Evolutionary conservation across 2,113 vertebrate genomes (phyloP).

Genomic region (Prolemur simus): DNA sequence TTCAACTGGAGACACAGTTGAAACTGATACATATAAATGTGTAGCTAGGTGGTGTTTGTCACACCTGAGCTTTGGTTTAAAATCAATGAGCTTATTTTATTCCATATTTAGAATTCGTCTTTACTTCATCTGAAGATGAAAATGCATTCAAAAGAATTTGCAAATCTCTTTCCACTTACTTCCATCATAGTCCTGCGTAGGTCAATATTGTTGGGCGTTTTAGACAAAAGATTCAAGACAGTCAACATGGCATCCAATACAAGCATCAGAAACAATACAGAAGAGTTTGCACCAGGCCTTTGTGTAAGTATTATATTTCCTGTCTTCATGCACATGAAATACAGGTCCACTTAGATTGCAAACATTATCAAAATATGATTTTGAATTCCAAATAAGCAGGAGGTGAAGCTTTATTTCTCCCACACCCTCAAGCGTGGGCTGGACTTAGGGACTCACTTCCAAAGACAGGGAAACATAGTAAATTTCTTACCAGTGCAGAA

Average conservation of each 20-base stretch:
- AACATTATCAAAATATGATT: neutral
- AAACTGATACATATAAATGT: neutral
- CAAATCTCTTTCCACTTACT: slow-evolving; percentile 1
- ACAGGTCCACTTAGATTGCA: neutral
- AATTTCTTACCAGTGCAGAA: neutral
- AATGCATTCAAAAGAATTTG: slow-evolving; percentile 53
- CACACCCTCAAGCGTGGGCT: neutral
- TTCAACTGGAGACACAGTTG: neutral
- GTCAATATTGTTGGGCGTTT: neutral
- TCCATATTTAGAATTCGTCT: neutral
- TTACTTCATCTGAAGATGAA: neutral
- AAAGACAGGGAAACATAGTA: neutral
- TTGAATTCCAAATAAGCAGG: slow-evolving; percentile 42
- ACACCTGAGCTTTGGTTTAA: neutral
- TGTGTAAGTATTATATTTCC: neutral
- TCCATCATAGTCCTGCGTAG: neutral
- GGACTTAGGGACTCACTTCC: neutral
- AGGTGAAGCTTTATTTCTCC: neutral
- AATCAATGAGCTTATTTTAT: neutral
- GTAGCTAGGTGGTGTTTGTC: neutral
- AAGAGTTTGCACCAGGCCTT: neutral
- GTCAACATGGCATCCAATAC: neutral
- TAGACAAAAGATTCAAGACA: slow-evolving; percentile 29
- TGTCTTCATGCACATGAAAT: neutral
- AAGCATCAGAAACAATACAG: neutral